Evolutionary conservation across 1,140 invertebrate species (phyloP), one percentile per base, ranked within the genome.

Genomic region (Radopholus similis): DNA sequence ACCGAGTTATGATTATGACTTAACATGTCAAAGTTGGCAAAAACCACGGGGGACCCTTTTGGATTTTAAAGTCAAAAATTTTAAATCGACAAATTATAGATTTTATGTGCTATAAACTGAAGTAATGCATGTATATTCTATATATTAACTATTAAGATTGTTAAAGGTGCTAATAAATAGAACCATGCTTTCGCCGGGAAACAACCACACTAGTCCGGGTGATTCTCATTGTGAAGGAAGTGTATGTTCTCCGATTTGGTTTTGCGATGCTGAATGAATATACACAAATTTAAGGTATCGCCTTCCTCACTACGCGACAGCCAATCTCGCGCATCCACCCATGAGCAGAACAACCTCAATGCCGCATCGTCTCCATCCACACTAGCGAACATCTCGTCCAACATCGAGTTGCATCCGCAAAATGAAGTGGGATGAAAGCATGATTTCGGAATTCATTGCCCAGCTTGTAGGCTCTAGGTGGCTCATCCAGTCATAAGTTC

Each of bases 331-430:
- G 59, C 59, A 51, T 62, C 59, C 1, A 62, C 59, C 28, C 35
- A 40, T 15, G 59, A 62, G 30, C 59, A 62, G 21, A 62, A 49
- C 49, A 62, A 62, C 32, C 9, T 34, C 21, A 49, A 42, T 47
- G 21, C 49, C 21, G 32, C 59, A 40, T 34, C 38, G 59, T 37
- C 53, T 13, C 66, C 73, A 0, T 71, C 57, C 30, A 21, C 63
- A 18, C 30, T 70, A 44, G 32, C 67, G 23, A 58, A 63, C 23
- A 38, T 77, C n/a, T 54, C 76, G 18, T 51, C 76, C 0, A 70
- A 75, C 21, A 75, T 74, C 15, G 73, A 75, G 56, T 64, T 75
- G 11, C 73, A 75, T 60, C 75, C 74, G 18, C 74, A 76, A 37
- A 73, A 76, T 55, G 56, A 63, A 21, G n/a, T n/a, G n/a, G n/a